Evolutionary conservation across 2,888 invertebrate species (phyloP).

Genomic region (Drosophila infuscata): DNA sequence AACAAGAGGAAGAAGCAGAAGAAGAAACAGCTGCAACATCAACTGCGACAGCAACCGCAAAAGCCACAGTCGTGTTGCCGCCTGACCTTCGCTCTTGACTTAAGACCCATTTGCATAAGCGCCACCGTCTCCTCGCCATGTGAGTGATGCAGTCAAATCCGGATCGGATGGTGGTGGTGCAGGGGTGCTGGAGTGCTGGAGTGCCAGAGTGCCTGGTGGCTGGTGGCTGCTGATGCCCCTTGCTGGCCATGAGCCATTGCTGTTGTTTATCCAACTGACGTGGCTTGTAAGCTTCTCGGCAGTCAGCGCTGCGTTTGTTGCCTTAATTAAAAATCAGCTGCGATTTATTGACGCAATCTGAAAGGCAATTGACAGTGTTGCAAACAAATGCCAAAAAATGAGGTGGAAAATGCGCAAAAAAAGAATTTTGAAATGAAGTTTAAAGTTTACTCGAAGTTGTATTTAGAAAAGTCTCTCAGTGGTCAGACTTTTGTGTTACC

Average conservation of each 20-base stretch:
- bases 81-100: conserved; percentile 75
- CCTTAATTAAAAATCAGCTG: conserved; percentile 69
- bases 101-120: conserved; percentile 75
- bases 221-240: background rate
- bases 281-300: conserved; percentile 52
- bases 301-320: conserved; percentile 54
- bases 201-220: background rate
- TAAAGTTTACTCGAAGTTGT: background rate
- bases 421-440: background rate
- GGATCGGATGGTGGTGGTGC: background rate
- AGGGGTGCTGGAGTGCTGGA: background rate
- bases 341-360: conserved; percentile 60
- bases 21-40: conserved; percentile 4
- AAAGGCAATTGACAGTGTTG: conserved; percentile 64
- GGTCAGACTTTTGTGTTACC: background rate
- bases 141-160: conserved; percentile 12
- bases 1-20: background rate
- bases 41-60: background rate
- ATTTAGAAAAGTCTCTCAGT: background rate
- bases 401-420: background rate
- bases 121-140: conserved; percentile 19
- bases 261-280: conserved; percentile 55
- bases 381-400: conserved; percentile 34
- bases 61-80: background rate
- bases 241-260: conserved; percentile 16